Evolutionary conservation across 2,113 vertebrate species (phyloP).

Genomic region (Mus musculus): GRCm39 chr8:72011501-72012000

Average conservation of each 20-base stretch:
- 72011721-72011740: neutral
- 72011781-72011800: neutral
- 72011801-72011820: neutral
- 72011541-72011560: neutral
- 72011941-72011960: neutral
- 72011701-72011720: neutral
- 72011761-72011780: neutral
- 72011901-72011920: neutral
- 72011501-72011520: accelerated
- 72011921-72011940: no score
- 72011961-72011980: neutral
- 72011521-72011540: neutral
- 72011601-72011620: neutral
- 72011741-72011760: neutral
- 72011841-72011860: neutral
- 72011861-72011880: neutral
- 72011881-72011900: neutral
- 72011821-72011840: neutral
- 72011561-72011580: neutral
- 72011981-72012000: neutral
- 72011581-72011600: neutral
- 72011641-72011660: neutral
- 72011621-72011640: neutral
- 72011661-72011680: no score
- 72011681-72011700: neutral